phyloP scores from a whole-genome alignment of 2,797 vertebrate species.

The Cephalopachus bancanus region DNA sequence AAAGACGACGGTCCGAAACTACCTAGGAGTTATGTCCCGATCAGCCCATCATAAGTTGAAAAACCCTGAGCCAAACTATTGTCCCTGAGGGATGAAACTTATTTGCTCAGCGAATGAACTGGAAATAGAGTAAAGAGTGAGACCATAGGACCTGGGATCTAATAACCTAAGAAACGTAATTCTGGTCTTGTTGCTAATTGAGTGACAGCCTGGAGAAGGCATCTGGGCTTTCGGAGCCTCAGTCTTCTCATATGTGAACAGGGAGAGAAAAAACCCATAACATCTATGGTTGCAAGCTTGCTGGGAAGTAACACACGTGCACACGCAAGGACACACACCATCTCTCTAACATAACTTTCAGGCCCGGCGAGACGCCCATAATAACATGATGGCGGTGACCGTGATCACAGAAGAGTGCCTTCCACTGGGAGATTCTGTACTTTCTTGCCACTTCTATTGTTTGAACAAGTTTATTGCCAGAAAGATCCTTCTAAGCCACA shows the following conservation, averaged over 20 bases:
- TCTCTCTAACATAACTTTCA: neutral
- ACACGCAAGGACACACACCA: neutral
- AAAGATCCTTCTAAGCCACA: neutral
- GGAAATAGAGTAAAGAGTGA: neutral
- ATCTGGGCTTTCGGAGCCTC: neutral
- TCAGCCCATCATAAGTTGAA: neutral
- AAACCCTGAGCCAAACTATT: neutral
- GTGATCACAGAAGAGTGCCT: neutral
- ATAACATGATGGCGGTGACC: neutral
- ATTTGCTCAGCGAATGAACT: neutral
- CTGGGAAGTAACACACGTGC: neutral
- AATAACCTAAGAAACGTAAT: neutral
- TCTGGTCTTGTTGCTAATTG: neutral
- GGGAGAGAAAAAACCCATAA: neutral
- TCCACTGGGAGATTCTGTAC: neutral
- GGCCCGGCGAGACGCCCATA: neutral
- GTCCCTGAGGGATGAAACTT: no score
- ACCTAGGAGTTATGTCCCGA: neutral
- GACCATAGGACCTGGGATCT: neutral
- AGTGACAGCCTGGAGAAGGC: neutral
- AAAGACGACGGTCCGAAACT: neutral
- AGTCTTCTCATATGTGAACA: neutral
- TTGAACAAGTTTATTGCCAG: conserved; percentile 68
- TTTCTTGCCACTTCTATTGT: neutral
- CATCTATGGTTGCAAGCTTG: neutral